Conservation (phyloP, 2,113 vertebrate species). For the Grammomys surdaster region DNA sequence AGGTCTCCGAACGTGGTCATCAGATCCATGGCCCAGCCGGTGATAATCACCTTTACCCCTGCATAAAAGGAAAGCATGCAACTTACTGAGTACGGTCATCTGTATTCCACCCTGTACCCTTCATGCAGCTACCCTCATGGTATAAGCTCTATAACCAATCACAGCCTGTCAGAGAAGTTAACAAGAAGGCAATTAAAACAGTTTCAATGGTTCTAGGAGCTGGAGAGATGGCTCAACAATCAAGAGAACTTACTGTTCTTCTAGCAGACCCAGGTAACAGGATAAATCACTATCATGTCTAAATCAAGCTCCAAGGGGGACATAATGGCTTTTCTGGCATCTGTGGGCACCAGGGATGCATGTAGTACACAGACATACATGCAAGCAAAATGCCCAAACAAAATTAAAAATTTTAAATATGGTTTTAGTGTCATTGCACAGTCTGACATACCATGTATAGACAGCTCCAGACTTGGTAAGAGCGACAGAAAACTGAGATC, state of each 20-base stretch:
- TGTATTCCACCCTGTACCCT: background rate
- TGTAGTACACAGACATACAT: background rate
- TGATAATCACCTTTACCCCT: constrained; percentile 99
- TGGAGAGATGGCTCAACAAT: background rate
- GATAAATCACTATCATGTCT: background rate
- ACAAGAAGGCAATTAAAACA: background rate
- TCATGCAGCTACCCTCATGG: background rate
- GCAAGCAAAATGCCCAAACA: background rate
- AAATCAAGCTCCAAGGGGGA: background rate
- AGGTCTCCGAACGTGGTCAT: constrained; percentile 97
- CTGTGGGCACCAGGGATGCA: background rate
- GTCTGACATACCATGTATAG: constrained; percentile 93
- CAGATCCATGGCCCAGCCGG: constrained; percentile 96
- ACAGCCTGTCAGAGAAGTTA: background rate
- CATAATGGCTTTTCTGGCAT: background rate
- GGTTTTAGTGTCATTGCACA: background rate
- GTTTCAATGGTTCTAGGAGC: background rate
- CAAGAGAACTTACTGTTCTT: background rate
- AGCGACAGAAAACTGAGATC: constrained; percentile 98
- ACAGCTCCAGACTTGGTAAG: constrained; percentile 98
- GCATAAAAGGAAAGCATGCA: constrained; percentile 41
- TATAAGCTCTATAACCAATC: rapidly evolving
- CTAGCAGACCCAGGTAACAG: background rate
- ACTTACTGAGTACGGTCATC: background rate
- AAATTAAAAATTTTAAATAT: background rate